Conservation (phyloP, 2,888 invertebrate genomes). For the Agrilus cyanescens region DNA sequence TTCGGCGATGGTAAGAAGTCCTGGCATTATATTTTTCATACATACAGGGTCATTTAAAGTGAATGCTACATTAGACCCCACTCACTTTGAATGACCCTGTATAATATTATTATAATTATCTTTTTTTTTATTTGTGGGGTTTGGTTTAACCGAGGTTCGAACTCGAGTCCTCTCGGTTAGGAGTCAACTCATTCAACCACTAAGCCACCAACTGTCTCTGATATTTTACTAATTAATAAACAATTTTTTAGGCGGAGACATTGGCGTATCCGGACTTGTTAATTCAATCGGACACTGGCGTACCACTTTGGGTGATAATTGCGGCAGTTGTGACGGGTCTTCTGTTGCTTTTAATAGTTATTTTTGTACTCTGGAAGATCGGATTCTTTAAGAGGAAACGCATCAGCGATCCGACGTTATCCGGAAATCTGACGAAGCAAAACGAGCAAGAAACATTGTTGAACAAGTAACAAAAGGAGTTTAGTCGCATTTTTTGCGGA, state of each 20-base stretch:
- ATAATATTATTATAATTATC: no score
- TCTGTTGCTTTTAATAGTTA: conserved; percentile 66
- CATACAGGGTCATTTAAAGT: no score
- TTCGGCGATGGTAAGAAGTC: conserved; percentile 42
- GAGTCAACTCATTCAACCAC: background rate
- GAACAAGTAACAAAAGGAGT: conserved; percentile 5
- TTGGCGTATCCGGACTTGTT: conserved; percentile 72
- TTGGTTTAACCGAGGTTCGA: no score
- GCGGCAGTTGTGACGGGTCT: conserved; percentile 76
- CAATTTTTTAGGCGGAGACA: conserved; percentile 57
- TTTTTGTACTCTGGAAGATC: conserved; percentile 73
- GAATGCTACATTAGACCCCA: no score
- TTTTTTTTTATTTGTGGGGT: no score
- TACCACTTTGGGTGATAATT: conserved; percentile 79
- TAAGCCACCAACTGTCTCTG: conserved; percentile 12
- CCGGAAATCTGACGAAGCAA: conserved; percentile 42
- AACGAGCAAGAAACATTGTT: conserved; percentile 23
- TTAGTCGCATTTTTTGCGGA: no score
- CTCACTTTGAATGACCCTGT: no score
- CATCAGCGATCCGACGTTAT: conserved; percentile 65
- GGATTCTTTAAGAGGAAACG: conserved; percentile 83
- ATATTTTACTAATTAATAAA: conserved; percentile 1
- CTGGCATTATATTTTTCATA: no score
- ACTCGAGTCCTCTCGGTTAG: background rate
- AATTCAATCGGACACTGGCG: conserved; percentile 61